Evolutionary conservation across 1,140 invertebrate species (phyloP), one percentile per base, ranked within the genome.

Genomic region (Brachionus asplanchnoidis): DNA sequence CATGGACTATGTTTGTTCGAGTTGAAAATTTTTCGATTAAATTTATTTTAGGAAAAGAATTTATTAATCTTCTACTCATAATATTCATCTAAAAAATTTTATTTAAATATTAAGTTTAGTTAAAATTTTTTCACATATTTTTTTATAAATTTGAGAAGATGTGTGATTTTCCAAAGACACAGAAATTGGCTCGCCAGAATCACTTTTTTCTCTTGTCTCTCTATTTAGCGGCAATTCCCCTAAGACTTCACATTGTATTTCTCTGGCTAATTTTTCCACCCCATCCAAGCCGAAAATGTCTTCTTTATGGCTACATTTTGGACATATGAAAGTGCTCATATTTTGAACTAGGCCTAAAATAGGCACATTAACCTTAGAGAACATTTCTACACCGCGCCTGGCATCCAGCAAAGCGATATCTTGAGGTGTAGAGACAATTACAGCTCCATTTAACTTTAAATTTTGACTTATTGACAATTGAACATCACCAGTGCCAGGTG

Each of bases 181-280:
- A 46, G 94, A 92, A 23, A 94, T 90, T 9, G 94, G 94, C 85
- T 92, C 92, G 14, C 94, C 94, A 79, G 87, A 90, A 88, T 95
- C 94, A 79, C 92, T 92, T 86, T 92, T 91, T 84, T 92, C 89
- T 0, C 92, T 92, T 87, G 95, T 93, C 66, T 91, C 89, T 2
- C 92, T 87, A 82, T 94, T 91, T 2, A 95, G 89, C 68, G 94
- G 94, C 85, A 95, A 91, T 86, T 92, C 92, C 23, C 87, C 89
- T 2, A 82, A 44, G 5, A 82, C 7, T 17, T 60, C 32, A 32
- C 32, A 42, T 60, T 68, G 11, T 42, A 68, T 82, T 12, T 84
- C 60, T 28, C 68, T 50, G 6, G 80, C 80, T 12, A 84, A 17
- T 53, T 68, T 23, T 28, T 36, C 11, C 3, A 56, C 80, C 3